phyloP scores from a whole-genome alignment of 2,797 vertebrate species.

The Glyptemys insculpta region DNA sequence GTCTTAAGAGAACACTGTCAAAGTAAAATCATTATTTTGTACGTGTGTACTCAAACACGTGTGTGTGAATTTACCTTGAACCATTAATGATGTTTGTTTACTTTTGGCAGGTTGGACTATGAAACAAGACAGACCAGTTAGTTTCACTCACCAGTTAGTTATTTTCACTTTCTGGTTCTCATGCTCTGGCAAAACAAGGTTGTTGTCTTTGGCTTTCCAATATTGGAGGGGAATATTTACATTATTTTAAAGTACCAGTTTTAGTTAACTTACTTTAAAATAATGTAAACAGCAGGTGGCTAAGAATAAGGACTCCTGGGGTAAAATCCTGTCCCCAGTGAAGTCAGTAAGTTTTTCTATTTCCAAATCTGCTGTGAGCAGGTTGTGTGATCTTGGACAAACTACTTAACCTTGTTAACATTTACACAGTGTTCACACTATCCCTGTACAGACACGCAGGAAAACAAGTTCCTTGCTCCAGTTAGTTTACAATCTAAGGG shows the following conservation, averaged over 20 bases:
- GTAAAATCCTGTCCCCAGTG: not conserved
- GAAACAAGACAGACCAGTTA: constrained; percentile 1
- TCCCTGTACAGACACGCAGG: not conserved
- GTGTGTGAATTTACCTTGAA: not conserved
- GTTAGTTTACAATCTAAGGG: not conserved
- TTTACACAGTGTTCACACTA: not conserved
- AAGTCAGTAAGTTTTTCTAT: not conserved
- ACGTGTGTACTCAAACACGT: not conserved
- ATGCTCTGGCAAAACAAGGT: constrained; percentile 5
- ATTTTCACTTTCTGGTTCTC: not conserved
- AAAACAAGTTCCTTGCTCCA: not conserved
- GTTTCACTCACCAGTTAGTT: not conserved
- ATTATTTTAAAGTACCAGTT: not conserved
- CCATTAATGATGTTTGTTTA: not conserved
- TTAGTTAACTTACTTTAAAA: constrained; percentile 35
- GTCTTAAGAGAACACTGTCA: not conserved
- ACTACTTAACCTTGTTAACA: not conserved
- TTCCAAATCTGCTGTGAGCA: not conserved
- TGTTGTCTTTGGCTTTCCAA: not conserved
- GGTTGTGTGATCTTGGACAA: not conserved
- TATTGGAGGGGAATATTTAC: not conserved
- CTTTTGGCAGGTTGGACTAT: not conserved
- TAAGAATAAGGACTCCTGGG: not conserved
- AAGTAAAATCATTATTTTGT: not conserved
- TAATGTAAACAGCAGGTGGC: not conserved